phyloP scores from a whole-genome alignment of 64 coral and sea anemone species.

The Astreopora myriophthalma region DNA sequence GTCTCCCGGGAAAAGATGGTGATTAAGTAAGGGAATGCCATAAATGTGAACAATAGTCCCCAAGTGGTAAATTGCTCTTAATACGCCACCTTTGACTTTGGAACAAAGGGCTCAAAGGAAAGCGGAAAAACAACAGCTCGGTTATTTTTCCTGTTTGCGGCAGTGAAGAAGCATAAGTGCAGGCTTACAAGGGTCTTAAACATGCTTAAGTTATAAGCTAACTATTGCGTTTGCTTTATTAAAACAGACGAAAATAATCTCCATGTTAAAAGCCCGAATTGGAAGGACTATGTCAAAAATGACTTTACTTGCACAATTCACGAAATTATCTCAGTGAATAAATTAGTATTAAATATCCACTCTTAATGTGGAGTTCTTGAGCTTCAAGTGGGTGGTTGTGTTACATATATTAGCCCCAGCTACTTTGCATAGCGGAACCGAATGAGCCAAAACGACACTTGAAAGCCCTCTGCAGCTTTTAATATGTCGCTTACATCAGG shows the following conservation, averaged over 20 bases:
- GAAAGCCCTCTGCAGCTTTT: neutral
- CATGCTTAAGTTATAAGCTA: neutral
- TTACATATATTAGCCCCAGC: too few relatives aligned
- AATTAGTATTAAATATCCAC: too few relatives aligned
- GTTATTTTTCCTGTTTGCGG: neutral
- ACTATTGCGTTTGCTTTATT: too few relatives aligned
- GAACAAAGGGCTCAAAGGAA: neutral
- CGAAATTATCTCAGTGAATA: too few relatives aligned
- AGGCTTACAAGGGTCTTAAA: neutral
- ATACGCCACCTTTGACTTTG: neutral
- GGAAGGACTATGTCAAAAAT: too few relatives aligned
- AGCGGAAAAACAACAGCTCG: conserved; percentile 3
- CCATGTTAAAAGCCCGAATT: too few relatives aligned
- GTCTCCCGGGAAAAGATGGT: neutral
- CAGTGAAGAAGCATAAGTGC: neutral
- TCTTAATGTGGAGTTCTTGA: too few relatives aligned
- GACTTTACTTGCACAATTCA: too few relatives aligned
- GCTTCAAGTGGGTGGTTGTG: too few relatives aligned
- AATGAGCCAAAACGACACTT: neutral
- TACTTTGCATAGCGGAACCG: too few relatives aligned
- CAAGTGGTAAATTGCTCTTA: neutral
- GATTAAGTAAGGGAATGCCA: neutral
- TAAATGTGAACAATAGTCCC: neutral
- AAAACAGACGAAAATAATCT: too few relatives aligned
- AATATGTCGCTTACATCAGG: too few relatives aligned